These are phyloP conservation scores for Lasioglossum baleicum DNA, from an alignment of 1,140 invertebrate species.

Conservation along the genomic window DNA sequence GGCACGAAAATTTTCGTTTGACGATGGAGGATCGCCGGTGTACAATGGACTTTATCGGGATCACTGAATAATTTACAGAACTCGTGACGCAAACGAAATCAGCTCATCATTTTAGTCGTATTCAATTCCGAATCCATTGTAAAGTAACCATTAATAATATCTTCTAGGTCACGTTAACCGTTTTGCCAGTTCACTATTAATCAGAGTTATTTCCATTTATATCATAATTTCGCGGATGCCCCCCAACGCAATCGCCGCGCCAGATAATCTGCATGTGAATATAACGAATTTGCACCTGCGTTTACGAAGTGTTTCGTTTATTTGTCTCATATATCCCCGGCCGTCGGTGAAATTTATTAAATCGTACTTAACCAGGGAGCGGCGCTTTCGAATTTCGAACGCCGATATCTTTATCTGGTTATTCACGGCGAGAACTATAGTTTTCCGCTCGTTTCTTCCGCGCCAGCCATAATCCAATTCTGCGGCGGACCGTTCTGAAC, in stretches of 20 bases:
- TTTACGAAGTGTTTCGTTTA: slow-evolving; percentile 44
- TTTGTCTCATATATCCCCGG: neutral
- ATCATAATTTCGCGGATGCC: slow-evolving; percentile 46
- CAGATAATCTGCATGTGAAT: slow-evolving; percentile 52
- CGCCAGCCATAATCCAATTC: neutral
- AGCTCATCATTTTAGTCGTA: slow-evolving; percentile 38
- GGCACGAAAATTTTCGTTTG: neutral
- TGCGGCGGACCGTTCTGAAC: neutral
- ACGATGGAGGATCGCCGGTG: neutral
- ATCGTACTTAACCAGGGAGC: slow-evolving; percentile 7
- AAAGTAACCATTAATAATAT: slow-evolving; percentile 51
- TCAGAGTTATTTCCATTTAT: slow-evolving; percentile 55
- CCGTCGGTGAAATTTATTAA: slow-evolving; percentile 21
- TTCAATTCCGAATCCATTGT: slow-evolving; percentile 45
- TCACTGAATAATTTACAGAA: slow-evolving; percentile 42
- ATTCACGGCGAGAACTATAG: neutral
- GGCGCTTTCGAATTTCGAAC: neutral
- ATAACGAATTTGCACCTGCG: slow-evolving; percentile 54
- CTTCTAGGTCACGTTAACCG: slow-evolving; percentile 50
- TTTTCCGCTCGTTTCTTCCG: neutral
- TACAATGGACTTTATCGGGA: slow-evolving; percentile 34
- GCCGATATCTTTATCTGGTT: neutral
- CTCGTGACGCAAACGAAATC: slow-evolving; percentile 34
- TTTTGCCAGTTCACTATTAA: slow-evolving; percentile 41
- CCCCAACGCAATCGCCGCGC: slow-evolving; percentile 10